Base-by-base conservation (phyloP, 2,113 vertebrate genomes). In the Tupaia tana region DNA sequence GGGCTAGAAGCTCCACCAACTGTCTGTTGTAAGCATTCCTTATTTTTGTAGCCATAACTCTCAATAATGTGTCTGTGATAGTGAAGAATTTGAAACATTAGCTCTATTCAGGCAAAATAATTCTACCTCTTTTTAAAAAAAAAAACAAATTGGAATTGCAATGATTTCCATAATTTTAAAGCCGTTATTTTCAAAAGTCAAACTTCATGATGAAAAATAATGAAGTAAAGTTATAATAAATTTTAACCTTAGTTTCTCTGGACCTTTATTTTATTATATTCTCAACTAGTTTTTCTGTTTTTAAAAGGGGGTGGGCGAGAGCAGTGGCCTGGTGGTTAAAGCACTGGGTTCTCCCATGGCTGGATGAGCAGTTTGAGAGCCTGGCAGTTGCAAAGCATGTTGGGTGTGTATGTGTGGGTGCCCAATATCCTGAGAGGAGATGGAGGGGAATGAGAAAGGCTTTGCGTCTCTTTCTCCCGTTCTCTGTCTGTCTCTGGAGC, bases 11-110 rank as follows among this genome's bases (percentile, higher is more conserved):
- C 56, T 86, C 8, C 3, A 75, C 2, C 6, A 52, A 66, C 24
- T 86, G 94, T 89, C 74, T 96, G 69, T 31, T 69, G 54, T 89
- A 84, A 91, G 43, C 3, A 34, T 77, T 85, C 1, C 1, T 94
- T 22, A 18, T 24, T 93, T 92, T 87, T 74, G 75, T 88, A 86
- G 31, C 70, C 22, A 15, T 66, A 85, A 67, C 4, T 85, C 31
- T 8, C 9, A 43, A 24, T 11, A 93, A 67, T 66, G 15, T 80
- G 3, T 74, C 24, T 74, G 3, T 59, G 91, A 74, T 18, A 66
- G 31, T 9, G 8, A 94, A 93, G 20, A 84, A 91, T 67, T 83
- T 85, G 14, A 92, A 95, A 74, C 13, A 71, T 64, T 77, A 83
- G 34, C 12, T 52, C 93, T 77, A 90, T 82, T 86, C 59, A 59